A percentile compares a stretch with the other conserved stretches of the same genome.
These are phyloP conservation scores for Cantharis lateralis DNA, from an alignment of 2,888 invertebrate genomes.

Conservation along the genomic window DNA sequence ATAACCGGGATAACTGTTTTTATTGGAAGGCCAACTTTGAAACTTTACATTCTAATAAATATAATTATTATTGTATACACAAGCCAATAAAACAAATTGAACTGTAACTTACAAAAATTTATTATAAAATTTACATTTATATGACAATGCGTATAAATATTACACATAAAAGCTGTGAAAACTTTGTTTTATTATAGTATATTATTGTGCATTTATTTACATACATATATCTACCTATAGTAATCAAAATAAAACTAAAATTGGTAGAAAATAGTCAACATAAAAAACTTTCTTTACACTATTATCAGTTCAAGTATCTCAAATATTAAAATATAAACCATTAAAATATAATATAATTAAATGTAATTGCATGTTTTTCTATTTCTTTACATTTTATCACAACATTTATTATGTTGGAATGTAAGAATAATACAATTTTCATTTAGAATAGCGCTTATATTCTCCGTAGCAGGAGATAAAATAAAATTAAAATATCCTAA, in stretches of 20 bases:
- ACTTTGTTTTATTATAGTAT: neutral
- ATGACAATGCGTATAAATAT: constrained; percentile 15
- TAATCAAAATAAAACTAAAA: neutral
- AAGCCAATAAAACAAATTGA: neutral
- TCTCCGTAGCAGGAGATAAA: constrained; percentile 30
- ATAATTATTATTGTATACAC: too few species aligned
- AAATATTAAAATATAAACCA: neutral
- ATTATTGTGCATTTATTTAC: neutral
- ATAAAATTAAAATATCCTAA: constrained; percentile 8
- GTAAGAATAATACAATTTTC: constrained; percentile 41
- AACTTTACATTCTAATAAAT: too few species aligned
- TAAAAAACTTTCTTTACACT: neutral
- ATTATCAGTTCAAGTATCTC: neutral
- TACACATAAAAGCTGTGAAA: constrained; percentile 14
- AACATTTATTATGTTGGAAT: constrained; percentile 42
- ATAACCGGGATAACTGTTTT: too few species aligned
- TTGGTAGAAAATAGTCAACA: neutral
- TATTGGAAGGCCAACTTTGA: too few species aligned
- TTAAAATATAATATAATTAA: neutral
- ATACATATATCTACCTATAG: neutral
- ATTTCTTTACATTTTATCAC: constrained; percentile 37
- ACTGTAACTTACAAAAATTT: constrained; percentile 15
- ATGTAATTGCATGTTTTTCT: constrained; percentile 33
- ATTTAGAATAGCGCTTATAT: constrained; percentile 51
- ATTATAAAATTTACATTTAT: constrained; percentile 25